phyloP scores from a whole-genome alignment of 2,113 vertebrate genomes.

The Strix aluco region DNA sequence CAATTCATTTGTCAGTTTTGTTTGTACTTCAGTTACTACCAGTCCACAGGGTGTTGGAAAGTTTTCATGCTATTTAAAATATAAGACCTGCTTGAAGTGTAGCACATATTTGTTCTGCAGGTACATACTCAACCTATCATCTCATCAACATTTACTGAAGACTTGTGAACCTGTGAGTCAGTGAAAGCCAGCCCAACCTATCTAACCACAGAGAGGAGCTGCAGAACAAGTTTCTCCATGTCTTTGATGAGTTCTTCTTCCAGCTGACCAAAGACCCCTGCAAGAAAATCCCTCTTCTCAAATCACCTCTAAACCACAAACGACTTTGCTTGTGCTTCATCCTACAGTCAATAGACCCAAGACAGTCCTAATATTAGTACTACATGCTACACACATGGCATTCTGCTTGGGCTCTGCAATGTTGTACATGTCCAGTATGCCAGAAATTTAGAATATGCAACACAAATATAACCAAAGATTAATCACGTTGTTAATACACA shows the following conservation, averaged over 20 bases:
- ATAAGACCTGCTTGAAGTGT: not conserved
- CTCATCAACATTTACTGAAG: not conserved
- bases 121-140: not conserved
- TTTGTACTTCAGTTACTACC: not conserved
- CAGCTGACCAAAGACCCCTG: not conserved
- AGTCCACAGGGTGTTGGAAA: not conserved
- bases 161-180: not conserved
- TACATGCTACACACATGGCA: rapidly evolving
- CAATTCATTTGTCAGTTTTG: not conserved
- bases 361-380: not conserved
- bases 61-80: not conserved
- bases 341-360: not conserved
- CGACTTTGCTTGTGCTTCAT: not conserved
- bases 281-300: not conserved
- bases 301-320: not conserved
- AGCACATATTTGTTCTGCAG: not conserved
- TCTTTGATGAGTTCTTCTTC: not conserved
- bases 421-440: not conserved
- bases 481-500: not conserved
- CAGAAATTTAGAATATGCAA: not conserved
- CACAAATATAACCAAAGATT: not conserved
- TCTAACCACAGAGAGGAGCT: not conserved
- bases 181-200: not conserved
- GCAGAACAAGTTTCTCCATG: not conserved
- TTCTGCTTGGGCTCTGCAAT: not conserved